These are phyloP conservation scores for Ophonus ardosiacus DNA, from an alignment of 2,888 invertebrate genomes.

Conservation along the genomic window DNA sequence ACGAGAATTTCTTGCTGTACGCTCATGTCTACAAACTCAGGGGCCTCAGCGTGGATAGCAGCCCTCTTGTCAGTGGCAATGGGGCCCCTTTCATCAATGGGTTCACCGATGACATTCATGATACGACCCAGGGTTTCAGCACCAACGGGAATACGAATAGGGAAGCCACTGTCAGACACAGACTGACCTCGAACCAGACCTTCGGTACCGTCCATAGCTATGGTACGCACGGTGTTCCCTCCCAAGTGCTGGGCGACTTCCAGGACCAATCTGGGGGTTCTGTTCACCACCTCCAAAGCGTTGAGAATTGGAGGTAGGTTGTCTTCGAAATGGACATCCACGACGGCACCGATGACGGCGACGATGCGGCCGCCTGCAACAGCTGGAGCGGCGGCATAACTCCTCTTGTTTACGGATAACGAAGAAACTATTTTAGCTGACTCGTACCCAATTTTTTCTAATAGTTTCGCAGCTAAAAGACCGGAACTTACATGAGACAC, in stretches of 20 bases:
- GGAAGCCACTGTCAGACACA: slow-evolving; percentile 89
- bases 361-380: slow-evolving; percentile 85
- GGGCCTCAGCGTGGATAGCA: slow-evolving; percentile 94
- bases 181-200: slow-evolving; percentile 92
- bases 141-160: slow-evolving; percentile 95
- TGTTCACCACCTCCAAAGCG: slow-evolving; percentile 93
- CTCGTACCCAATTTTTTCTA: slow-evolving; percentile 80
- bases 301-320: slow-evolving; percentile 94
- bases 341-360: slow-evolving; percentile 98
- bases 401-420: slow-evolving; percentile 72
- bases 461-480: slow-evolving; percentile 80
- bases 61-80: slow-evolving; percentile 86
- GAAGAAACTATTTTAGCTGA: slow-evolving; percentile 78
- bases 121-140: slow-evolving; percentile 94
- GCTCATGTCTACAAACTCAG: slow-evolving; percentile 96
- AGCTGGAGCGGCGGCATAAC: slow-evolving; percentile 71
- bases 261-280: slow-evolving; percentile 88
- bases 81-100: slow-evolving; percentile 95
- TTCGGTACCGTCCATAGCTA: slow-evolving; percentile 96
- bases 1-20: slow-evolving; percentile 95
- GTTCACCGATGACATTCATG: slow-evolving; percentile 94
- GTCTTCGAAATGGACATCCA: slow-evolving; percentile 96
- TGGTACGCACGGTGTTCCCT: slow-evolving; percentile 91
- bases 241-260: slow-evolving; percentile 81
- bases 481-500: slow-evolving; percentile 80